These are phyloP conservation scores for Abscondita cerata DNA, from an alignment of 2,888 invertebrate genomes.

Conservation along the genomic window DNA sequence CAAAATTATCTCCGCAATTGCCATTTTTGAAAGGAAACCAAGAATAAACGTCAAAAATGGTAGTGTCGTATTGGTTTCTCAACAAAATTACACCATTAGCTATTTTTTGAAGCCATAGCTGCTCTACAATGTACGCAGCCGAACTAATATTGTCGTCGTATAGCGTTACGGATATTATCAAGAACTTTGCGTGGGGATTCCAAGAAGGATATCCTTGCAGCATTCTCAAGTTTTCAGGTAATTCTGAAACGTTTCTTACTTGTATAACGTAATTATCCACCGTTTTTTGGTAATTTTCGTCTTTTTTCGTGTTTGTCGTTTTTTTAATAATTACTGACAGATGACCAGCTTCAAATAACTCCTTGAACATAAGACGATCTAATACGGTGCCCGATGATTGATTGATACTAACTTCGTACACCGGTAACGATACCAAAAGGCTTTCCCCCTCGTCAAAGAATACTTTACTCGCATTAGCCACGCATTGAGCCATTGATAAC, in stretches of 20 bases:
- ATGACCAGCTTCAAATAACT: constrained; percentile 28
- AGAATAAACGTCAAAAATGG: constrained; percentile 43
- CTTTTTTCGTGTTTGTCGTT: neutral
- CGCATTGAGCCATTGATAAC: constrained; percentile 33
- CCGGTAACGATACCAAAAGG: constrained; percentile 26
- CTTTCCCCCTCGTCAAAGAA: constrained; percentile 28
- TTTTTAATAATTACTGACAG: constrained; percentile 38
- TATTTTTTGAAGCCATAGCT: constrained; percentile 39
- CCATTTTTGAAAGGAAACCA: constrained; percentile 47
- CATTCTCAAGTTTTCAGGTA: constrained; percentile 27
- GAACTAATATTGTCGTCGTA: constrained; percentile 35
- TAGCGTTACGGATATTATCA: constrained; percentile 40
- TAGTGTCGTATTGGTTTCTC: constrained; percentile 30
- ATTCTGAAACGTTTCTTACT: constrained; percentile 29
- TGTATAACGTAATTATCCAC: constrained; percentile 39
- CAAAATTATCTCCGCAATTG: constrained; percentile 43
- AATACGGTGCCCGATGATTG: constrained; percentile 26
- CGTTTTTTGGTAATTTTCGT: constrained; percentile 17
- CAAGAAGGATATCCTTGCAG: constrained; percentile 33
- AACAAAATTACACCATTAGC: constrained; percentile 45
- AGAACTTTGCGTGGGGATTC: constrained; percentile 42
- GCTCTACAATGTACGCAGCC: constrained; percentile 37
- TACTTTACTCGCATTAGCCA: constrained; percentile 19
- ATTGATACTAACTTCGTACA: constrained; percentile 1
- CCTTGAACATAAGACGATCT: constrained; percentile 34